phyloP scores from a whole-genome alignment of 2,888 invertebrate genomes.

The Endotricha flammealis region DNA sequence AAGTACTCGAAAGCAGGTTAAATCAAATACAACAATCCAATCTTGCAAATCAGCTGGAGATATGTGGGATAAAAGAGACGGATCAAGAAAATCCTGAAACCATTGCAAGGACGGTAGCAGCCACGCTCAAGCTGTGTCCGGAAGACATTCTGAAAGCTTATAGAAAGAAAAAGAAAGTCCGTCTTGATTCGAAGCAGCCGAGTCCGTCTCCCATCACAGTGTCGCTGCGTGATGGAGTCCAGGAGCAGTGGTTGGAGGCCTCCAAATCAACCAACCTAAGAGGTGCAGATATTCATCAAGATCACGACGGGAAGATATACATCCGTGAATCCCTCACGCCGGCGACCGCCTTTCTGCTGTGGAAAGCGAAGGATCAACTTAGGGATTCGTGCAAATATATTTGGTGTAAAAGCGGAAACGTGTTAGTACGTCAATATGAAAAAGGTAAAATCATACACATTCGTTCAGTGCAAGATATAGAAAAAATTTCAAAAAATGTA shows the following conservation, averaged over 20 bases:
- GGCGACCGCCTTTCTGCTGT: conserved; percentile 6
- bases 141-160: not conserved
- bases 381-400: conserved; percentile 7
- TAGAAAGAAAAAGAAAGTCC: not conserved
- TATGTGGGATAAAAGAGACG: conserved; percentile 8
- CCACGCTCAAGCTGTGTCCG: not conserved
- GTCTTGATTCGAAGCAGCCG: not conserved
- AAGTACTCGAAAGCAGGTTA: conserved; percentile 7
- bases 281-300: not conserved
- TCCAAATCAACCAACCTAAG: conserved; percentile 1
- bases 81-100: conserved; percentile 1
- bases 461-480: not conserved
- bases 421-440: conserved; percentile 5
- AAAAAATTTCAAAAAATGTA: conserved; percentile 1
- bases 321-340: conserved; percentile 7
- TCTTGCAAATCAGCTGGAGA: conserved; percentile 1
- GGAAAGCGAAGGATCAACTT: conserved; percentile 8
- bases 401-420: conserved; percentile 4
- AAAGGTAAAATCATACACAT: not conserved
- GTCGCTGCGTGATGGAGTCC: not conserved
- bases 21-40: conserved; percentile 6
- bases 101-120: not conserved
- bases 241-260: conserved; percentile 5
- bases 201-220: no score
- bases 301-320: not conserved